Evolutionary conservation across 1,140 invertebrate species (phyloP), one percentile per base, ranked within the genome.

Genomic region (Adoxophyes honmai): DNA sequence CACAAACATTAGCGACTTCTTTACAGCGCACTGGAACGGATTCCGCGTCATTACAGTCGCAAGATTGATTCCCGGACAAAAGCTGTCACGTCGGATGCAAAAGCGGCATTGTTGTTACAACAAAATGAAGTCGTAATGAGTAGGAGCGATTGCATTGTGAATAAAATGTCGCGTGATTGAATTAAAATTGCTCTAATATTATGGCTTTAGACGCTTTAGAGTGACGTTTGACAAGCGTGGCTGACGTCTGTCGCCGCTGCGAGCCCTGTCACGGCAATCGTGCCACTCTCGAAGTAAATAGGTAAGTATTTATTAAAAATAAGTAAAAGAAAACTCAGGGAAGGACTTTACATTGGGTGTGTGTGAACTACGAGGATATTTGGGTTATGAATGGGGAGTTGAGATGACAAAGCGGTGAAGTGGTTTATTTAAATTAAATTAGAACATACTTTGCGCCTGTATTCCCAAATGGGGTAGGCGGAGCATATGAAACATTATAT

Each of bases 51-150:
- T 84, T 81, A 82, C 70, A 72, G 73, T 70, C 70, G 65, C 70
- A 72, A 86, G 75, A 88, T 88, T 85, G 82, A 85, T 85, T 85
- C 77, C 59, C 57, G 62, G 55, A 86, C 83, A 88, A 86, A 79
- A 68, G 68, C 74, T 78, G 85, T 86, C 85, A 82, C 75, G 71
- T 73, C 64, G 79, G 81, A 81, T 80, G 73, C 75, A 81, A 78
- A 66, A 62, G 72, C 62, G 58, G 63, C 70, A 80, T 86, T 85
- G 81, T 88, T 85, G 81, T 84, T 81, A 85, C 68, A 84, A 86
- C 74, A 86, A 88, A 88, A 88, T 88, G 78, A 85, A 88, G 82
- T 73, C 78, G 74, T 86, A 86, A 88, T 88, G 81, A 86, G 81
- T 74, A 72, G 73, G 66, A 68, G 66, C 70, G 59, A 55, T 54